phyloP scores from a whole-genome alignment of 2,888 invertebrate species.

The Rhyacophila evoluta region DNA sequence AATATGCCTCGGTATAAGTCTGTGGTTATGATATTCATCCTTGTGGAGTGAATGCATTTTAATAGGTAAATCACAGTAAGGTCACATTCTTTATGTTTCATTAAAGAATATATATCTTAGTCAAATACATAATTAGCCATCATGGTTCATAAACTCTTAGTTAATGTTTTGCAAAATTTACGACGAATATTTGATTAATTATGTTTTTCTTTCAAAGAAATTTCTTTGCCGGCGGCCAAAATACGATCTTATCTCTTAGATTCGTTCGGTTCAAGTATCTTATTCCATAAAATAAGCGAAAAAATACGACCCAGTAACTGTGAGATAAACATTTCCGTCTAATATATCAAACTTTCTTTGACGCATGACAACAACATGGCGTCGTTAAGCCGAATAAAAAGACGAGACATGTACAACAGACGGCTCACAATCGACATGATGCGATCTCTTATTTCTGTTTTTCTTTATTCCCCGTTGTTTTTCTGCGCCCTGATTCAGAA shows the following conservation, averaged over 20 bases:
- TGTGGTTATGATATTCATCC: too few species aligned
- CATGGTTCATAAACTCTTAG: too few species aligned
- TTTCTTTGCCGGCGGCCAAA: neutral
- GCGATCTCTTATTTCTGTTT: constrained; percentile 23
- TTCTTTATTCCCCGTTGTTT: constrained; percentile 31
- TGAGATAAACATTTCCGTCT: constrained; percentile 19
- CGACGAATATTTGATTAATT: neutral
- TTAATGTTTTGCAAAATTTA: too few species aligned
- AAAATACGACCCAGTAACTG: neutral
- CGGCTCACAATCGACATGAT: constrained; percentile 7
- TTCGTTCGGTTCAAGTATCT: neutral
- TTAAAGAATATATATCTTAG: too few species aligned
- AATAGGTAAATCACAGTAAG: too few species aligned
- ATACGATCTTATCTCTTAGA: neutral
- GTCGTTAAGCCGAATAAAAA: constrained; percentile 19
- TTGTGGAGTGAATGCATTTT: too few species aligned
- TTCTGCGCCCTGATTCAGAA: constrained; percentile 26
- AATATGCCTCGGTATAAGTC: too few species aligned
- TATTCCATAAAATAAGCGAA: neutral
- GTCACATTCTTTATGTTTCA: too few species aligned
- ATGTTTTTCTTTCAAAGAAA: neutral
- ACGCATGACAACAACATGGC: constrained; percentile 16
- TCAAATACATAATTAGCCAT: too few species aligned
- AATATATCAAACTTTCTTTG: constrained; percentile 24
- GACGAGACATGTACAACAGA: constrained; percentile 6